phyloP scores from a whole-genome alignment of 1,140 invertebrate genomes.

The Heliconius nattereri region DNA sequence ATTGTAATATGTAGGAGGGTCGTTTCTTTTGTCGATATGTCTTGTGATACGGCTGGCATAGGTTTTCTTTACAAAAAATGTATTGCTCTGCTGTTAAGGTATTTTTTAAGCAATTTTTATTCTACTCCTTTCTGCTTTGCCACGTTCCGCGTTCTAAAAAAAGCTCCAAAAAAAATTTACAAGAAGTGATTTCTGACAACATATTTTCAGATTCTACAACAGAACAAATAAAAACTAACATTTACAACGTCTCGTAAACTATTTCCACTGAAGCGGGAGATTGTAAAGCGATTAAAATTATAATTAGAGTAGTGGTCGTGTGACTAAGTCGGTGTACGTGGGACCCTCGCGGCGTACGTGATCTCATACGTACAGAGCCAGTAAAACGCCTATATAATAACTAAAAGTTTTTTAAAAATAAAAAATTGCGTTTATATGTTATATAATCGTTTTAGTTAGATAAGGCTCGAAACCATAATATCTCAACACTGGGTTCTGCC shows the following conservation, averaged over 20 bases:
- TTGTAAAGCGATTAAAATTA: conserved; percentile 14
- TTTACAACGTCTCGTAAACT: conserved; percentile 3
- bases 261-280: conserved; percentile 1
- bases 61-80: background rate
- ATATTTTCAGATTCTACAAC: background rate
- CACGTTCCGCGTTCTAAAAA: too few relatives aligned
- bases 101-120: background rate
- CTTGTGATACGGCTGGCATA: background rate
- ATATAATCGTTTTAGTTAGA: too few relatives aligned
- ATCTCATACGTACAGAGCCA: background rate
- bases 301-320: conserved; percentile 5
- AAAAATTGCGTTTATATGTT: too few relatives aligned
- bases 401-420: too few relatives aligned
- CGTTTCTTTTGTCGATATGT: background rate
- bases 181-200: background rate
- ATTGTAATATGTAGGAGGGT: background rate
- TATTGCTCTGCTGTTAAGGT: too few relatives aligned
- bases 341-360: background rate
- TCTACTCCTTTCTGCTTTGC: too few relatives aligned
- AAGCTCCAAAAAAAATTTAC: too few relatives aligned
- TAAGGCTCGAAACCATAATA: too few relatives aligned
- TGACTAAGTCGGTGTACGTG: background rate
- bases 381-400: background rate
- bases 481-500: too few relatives aligned
- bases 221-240: background rate